A percentile compares a stretch with the other conserved stretches of the same genome.
Evolutionary conservation across 2,113 vertebrate species (phyloP).

Genomic region (Gopherus evgoodei): DNA sequence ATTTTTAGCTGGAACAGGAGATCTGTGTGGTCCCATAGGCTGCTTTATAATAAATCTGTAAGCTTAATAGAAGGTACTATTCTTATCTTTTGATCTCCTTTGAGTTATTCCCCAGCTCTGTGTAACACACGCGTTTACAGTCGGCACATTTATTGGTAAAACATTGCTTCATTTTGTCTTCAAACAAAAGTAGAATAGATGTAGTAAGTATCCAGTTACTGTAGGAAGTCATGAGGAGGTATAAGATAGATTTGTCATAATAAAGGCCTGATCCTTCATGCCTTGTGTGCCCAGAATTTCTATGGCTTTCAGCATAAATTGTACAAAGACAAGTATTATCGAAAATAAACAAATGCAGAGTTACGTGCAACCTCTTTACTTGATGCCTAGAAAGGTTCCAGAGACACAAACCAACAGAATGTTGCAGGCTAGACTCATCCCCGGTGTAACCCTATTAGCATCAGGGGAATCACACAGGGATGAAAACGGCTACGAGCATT

Average conservation of each 20-base stretch:
- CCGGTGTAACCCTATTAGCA: not conserved
- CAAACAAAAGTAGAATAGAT: conserved; percentile 66
- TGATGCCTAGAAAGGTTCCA: not conserved
- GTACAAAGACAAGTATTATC: not conserved
- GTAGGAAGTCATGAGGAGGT: not conserved
- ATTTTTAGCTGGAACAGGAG: conserved; percentile 75
- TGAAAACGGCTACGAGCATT: not conserved
- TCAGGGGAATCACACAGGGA: not conserved
- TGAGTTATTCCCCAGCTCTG: conserved; percentile 82
- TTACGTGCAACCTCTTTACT: not conserved
- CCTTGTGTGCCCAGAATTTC: not conserved
- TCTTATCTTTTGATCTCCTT: conserved; percentile 85
- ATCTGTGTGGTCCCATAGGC: conserved; percentile 85
- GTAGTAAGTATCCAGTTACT: not conserved
- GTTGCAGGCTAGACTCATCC: not conserved
- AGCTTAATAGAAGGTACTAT: conserved; percentile 79
- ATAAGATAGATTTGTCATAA: not conserved
- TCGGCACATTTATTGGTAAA: conserved; percentile 76
- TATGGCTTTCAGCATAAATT: not conserved
- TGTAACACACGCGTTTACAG: conserved; percentile 79
- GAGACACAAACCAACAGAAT: not conserved
- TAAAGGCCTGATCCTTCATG: not conserved
- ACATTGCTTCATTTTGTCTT: conserved; percentile 70
- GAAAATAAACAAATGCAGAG: not conserved
- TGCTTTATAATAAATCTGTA: conserved; percentile 82